These are phyloP conservation scores for Chitala chitala DNA, from an alignment of 2,113 vertebrate genomes.

Conservation along the genomic window DNA sequence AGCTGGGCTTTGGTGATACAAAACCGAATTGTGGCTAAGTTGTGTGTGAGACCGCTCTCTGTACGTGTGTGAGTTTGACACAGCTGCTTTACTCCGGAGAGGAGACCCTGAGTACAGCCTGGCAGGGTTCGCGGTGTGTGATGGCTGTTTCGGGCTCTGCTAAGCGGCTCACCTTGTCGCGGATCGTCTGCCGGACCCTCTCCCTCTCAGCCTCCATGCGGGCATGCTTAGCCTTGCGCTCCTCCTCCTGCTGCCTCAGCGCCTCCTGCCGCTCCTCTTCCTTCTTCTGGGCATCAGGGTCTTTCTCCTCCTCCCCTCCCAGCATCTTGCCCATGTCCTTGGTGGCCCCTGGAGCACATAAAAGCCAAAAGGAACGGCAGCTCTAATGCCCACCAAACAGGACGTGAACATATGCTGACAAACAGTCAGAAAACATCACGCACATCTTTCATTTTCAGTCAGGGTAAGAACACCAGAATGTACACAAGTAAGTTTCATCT, in stretches of 20 bases:
- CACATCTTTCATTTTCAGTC: no score
- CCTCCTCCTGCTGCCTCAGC: constrained; percentile 91
- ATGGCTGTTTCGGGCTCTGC: neutral
- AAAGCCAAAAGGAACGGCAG: neutral
- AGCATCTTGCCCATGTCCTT: constrained; percentile 99
- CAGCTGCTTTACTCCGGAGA: constrained; percentile 1
- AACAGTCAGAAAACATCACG: no score
- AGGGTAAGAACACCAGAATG: no score
- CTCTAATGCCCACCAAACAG: no score
- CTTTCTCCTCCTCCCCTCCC: constrained; percentile 95
- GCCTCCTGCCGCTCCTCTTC: constrained; percentile 96
- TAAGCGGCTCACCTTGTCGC: constrained; percentile 78
- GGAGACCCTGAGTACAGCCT: no score
- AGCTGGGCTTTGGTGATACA: neutral
- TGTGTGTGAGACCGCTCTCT: neutral
- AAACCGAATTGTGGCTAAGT: neutral
- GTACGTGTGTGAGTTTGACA: constrained; percentile 15
- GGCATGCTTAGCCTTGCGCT: constrained; percentile 88
- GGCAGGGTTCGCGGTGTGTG: no score
- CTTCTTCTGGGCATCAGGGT: constrained; percentile 91
- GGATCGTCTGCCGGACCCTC: constrained; percentile 94
- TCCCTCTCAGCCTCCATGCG: constrained; percentile 95
- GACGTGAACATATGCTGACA: no score
- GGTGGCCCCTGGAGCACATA: constrained; percentile 78
- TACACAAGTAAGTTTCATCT: no score